Evolutionary conservation across 2,113 vertebrate species (phyloP).

Genomic region (Neoarius graeffei): DNA sequence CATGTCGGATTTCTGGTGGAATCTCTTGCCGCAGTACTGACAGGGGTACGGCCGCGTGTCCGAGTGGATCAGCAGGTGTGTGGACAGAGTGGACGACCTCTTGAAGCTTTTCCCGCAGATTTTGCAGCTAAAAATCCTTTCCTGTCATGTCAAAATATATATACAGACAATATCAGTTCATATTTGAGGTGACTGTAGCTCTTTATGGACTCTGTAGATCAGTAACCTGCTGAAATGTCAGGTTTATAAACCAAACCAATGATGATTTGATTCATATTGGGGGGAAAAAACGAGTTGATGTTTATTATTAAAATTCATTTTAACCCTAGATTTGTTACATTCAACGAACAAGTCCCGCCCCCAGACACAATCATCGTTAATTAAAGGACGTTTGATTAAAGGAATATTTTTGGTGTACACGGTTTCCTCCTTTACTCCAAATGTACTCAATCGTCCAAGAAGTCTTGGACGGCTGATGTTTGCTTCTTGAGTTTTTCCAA

Average conservation of each 20-base stretch:
- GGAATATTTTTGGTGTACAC: background rate
- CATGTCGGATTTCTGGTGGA: conserved; percentile 99
- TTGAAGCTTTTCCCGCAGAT: conserved; percentile 98
- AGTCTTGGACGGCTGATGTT: background rate
- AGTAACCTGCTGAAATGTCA: background rate
- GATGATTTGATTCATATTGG: background rate
- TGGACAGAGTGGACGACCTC: conserved; percentile 94
- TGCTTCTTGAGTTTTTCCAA: background rate
- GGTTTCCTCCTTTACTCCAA: background rate
- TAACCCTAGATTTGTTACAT: background rate
- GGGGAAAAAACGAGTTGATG: background rate
- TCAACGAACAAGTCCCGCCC: background rate
- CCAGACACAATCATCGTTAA: background rate
- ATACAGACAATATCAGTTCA: background rate
- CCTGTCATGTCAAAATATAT: conserved; percentile 67
- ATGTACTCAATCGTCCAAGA: background rate
- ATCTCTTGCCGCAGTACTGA: conserved; percentile 97
- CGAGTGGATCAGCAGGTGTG: conserved; percentile 96
- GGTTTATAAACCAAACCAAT: background rate
- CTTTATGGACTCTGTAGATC: background rate
- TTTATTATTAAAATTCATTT: background rate
- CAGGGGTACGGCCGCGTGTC: conserved; percentile 96
- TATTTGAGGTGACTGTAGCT: background rate
- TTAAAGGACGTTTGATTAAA: background rate
- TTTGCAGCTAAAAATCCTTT: conserved; percentile 94